Conservation (phyloP, 2,888 invertebrate genomes). For the Agrilus cyanescens region DNA sequence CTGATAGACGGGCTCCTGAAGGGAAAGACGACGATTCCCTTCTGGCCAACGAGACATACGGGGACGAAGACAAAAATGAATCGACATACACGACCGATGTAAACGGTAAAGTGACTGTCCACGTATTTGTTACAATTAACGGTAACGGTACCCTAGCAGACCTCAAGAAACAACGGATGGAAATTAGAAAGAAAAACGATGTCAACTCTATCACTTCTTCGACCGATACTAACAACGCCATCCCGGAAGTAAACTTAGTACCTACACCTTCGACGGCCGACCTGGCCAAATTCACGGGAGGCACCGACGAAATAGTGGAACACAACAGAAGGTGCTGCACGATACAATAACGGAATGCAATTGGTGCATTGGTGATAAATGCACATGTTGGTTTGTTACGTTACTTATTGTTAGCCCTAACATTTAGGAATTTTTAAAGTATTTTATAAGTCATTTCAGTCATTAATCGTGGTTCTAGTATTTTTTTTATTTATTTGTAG, state of each 20-base stretch:
- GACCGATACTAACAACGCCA: conserved; percentile 27
- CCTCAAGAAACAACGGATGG: conserved; percentile 83
- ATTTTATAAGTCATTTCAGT: too few relatives aligned
- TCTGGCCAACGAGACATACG: conserved; percentile 43
- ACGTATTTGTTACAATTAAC: conserved; percentile 66
- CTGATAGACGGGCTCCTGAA: conserved; percentile 61
- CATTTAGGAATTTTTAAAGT: too few relatives aligned
- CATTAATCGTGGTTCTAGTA: too few relatives aligned
- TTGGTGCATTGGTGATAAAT: too few relatives aligned
- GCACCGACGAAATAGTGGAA: conserved; percentile 65
- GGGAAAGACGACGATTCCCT: conserved; percentile 69
- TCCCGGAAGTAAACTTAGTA: conserved; percentile 38
- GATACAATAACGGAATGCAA: conserved; percentile 44
- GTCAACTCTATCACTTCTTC: conserved; percentile 29
- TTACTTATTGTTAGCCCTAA: too few relatives aligned
- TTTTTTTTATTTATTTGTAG: too few relatives aligned
- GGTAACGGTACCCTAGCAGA: conserved; percentile 73
- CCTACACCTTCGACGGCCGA: conserved; percentile 35
- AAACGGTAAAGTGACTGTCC: conserved; percentile 42
- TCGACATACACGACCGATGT: conserved; percentile 53
- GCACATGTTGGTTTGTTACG: too few relatives aligned
- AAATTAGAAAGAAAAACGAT: conserved; percentile 55
- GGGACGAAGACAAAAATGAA: conserved; percentile 44
- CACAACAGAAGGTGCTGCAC: conserved; percentile 64
- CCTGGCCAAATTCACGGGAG: conserved; percentile 54